phyloP scores from a whole-genome alignment of 2,888 invertebrate genomes.

The Plagodis dolabraria region DNA sequence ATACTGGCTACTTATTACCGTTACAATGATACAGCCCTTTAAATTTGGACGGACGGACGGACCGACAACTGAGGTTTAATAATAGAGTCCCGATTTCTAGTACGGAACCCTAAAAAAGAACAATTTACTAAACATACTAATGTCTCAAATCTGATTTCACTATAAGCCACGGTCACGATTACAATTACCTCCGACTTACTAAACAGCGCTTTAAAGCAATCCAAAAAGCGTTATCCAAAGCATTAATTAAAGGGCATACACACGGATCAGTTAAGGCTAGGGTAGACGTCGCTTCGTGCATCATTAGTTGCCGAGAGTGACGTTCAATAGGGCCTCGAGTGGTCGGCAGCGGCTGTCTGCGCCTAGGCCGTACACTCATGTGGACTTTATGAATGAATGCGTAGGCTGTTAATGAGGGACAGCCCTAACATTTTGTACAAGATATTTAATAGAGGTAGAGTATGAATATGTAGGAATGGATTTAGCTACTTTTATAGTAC shows the following conservation, averaged over 20 bases:
- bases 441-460: neutral
- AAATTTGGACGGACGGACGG: too few species aligned
- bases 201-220: neutral
- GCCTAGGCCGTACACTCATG: slow-evolving; percentile 44
- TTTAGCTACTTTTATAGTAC: too few species aligned
- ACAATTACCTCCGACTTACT: too few species aligned
- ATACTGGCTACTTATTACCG: too few species aligned
- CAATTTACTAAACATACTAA: too few species aligned
- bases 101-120: too few species aligned
- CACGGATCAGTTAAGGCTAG: slow-evolving; percentile 58
- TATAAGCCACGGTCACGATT: too few species aligned
- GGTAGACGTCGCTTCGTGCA: slow-evolving; percentile 48
- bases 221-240: neutral
- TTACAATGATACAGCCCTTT: too few species aligned
- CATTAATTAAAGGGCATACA: slow-evolving; percentile 50
- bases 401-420: slow-evolving; percentile 50
- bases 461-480: neutral
- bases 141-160: too few species aligned
- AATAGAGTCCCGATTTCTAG: too few species aligned
- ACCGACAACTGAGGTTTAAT: too few species aligned
- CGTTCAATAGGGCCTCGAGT: slow-evolving; percentile 60
- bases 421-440: neutral
- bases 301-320: slow-evolving; percentile 68
- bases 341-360: slow-evolving; percentile 48
- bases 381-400: slow-evolving; percentile 64